Evolutionary conservation across 2,797 vertebrate species (phyloP), one percentile per base, ranked within the genome.

Genomic region (Sorex maritimensis): DNA sequence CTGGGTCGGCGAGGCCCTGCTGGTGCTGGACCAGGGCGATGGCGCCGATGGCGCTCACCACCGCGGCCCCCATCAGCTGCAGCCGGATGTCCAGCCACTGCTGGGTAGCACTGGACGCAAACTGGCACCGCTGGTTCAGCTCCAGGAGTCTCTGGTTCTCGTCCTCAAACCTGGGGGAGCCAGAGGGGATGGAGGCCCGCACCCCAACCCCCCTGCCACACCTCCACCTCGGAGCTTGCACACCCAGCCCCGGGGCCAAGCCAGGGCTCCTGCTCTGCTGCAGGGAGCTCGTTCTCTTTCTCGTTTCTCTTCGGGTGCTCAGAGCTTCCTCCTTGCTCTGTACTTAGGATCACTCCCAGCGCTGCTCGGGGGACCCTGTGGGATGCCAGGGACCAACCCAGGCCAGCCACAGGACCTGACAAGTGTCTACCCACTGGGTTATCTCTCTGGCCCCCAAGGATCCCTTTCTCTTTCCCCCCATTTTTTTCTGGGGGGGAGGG

Each of bases 81-180:
- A 99, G 97, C n/a, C 99, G 99, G 91, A 99, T 99, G 97, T 99
- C 99, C 97, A 99, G 97, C 99, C 99, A 99, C 97, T 99, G 99
- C 97, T 98, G 98, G 0, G 98, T 98, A 2, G 99, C 98, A 2
- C 97, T 98, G 97, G 99, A 98, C 2, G 99, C 98, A 94, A 99
- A 99, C 97, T 99, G 97, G 97, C 99, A 99, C 93, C 99, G 98
- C 77, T 99, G 99, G 98, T 99, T 99, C 96, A 98, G 97, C 94
- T 99, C 99, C 95, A 99, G 97, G 21, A 95, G 98, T 41, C 90
- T 96, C 92, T 98, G 97, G 72, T 98, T 99, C 97, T 99, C 99
- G 91, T 98, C 96, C 95, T 99, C 98, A 95, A 99, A 99, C 97
- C 99, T 99, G 97, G 23, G 77, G 63, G 65, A 71, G 74, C 4